Conservation (phyloP, 2,888 invertebrate genomes). For the Drosophila tripunctata region DNA sequence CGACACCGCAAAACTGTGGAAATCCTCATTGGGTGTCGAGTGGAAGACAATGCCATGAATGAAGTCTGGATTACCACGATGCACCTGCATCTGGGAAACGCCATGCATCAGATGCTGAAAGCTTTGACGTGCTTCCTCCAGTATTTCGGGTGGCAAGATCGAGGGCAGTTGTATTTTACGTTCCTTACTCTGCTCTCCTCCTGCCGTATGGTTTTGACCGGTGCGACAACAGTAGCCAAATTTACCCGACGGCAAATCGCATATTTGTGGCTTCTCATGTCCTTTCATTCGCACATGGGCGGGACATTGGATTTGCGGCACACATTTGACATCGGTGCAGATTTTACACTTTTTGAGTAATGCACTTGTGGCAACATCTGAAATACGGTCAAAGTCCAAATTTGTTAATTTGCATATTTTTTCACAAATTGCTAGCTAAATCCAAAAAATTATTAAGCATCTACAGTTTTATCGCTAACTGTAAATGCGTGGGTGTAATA, state of each 20-base stretch:
- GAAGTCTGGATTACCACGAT: constrained; percentile 82
- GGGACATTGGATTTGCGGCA: constrained; percentile 88
- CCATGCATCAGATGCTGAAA: constrained; percentile 83
- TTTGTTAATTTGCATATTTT: no score
- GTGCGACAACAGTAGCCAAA: constrained; percentile 88
- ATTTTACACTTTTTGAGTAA: constrained; percentile 72
- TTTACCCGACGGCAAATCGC: constrained; percentile 85
- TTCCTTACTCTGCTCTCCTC: constrained; percentile 18
- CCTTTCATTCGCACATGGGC: constrained; percentile 85
- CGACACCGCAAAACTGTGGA: constrained; percentile 84
- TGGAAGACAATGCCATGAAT: constrained; percentile 82
- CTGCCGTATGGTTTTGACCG: constrained; percentile 86
- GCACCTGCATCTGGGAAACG: constrained; percentile 79
- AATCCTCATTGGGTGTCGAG: constrained; percentile 81
- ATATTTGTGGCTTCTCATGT: constrained; percentile 84
- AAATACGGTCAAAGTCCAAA: no score
- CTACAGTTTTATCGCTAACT: no score
- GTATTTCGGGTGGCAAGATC: constrained; percentile 59
- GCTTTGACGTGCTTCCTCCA: constrained; percentile 81
- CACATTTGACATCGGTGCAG: constrained; percentile 86
- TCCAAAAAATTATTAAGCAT: no score
- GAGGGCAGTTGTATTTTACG: constrained; percentile 35
- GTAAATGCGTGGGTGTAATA: background rate
- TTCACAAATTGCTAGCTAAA: no score
- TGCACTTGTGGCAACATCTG: constrained; percentile 41